Conservation (phyloP, 2,888 invertebrate genomes). For the Himalopsyche japonica region DNA sequence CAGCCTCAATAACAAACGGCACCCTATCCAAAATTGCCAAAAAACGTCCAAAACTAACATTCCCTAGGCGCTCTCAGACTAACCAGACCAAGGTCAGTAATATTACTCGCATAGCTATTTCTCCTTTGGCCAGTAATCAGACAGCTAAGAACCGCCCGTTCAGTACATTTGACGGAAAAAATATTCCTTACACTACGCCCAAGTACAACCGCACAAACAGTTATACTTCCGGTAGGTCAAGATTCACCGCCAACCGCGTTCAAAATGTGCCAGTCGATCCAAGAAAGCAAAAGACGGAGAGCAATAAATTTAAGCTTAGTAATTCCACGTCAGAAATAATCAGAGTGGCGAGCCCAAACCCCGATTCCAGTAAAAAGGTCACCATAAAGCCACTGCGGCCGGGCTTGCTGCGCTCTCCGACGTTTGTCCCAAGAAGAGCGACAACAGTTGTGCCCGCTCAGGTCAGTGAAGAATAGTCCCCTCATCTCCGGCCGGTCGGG, state of each 20-base stretch:
- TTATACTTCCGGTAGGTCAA: constrained; percentile 47
- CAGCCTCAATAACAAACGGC: constrained; percentile 23
- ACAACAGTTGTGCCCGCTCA: constrained; percentile 46
- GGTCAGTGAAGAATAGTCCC: constrained; percentile 42
- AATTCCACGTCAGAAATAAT: constrained; percentile 51
- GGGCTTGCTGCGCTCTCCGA: constrained; percentile 48
- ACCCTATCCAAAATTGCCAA: constrained; percentile 44
- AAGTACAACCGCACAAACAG: constrained; percentile 37
- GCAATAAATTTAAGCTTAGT: constrained; percentile 46
- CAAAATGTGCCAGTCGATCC: constrained; percentile 56
- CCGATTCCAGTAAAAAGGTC: constrained; percentile 45
- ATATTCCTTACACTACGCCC: constrained; percentile 35
- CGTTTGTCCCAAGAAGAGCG: constrained; percentile 52
- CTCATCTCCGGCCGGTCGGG: not conserved
- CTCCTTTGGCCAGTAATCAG: constrained; percentile 41
- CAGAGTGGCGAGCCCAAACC: constrained; percentile 43
- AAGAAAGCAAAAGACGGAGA: constrained; percentile 45
- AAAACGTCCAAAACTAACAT: constrained; percentile 51
- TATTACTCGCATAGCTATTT: constrained; percentile 45
- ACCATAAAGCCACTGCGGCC: constrained; percentile 53
- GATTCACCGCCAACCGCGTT: constrained; percentile 50
- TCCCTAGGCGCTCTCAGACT: constrained; percentile 52
- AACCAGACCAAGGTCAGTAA: constrained; percentile 51
- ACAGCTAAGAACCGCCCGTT: constrained; percentile 48
- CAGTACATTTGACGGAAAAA: constrained; percentile 9